Base-by-base conservation (phyloP, 2,888 invertebrate genomes). In the Eupithecia subfuscata region DNA sequence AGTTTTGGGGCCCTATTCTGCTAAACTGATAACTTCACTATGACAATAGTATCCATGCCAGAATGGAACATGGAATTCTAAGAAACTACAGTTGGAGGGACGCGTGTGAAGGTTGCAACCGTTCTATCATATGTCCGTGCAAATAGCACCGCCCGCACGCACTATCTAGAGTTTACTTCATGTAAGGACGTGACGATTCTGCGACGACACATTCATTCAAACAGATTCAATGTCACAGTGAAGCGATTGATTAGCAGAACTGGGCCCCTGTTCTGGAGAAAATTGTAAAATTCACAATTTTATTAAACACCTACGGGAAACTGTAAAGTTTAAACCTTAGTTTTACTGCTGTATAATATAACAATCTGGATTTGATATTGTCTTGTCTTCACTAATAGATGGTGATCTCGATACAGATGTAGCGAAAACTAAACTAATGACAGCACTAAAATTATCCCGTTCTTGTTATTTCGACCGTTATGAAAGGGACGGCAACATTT, bases 301-400 rank as follows among this genome's bases (percentile, higher is more conserved):
- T 22, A 1, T 18, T n/a, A 52, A 52, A 6, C 25, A 60, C 60
- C 60, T 25, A 25, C 25, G 25, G 11, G 2, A 22, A 25, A 22
- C 12, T 25, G 60, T 60, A 25, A 60, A 56, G 11, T 56, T 56
- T 11, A 56, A 52, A n/a, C 52, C 11, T 56, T 56, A n/a, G 25
- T 25, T 12, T 60, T 2, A 14, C 12, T 56, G 11, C 25, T 25
- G 60, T 22, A 11, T 25, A 14, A 60, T 25, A 60, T 60, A 60
- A 60, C 25, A 6, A 60, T 60, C 25, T 12, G 60, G 60, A 60
- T 60, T 60, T 60, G 60, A 60, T 60, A 60, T 14, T 60, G 60
- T 60, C 60, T 12, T 60, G 25, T 60, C 22, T 60, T 60, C 60
- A 60, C 60, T 60, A 22, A 56, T 22, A 25, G 14, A 25, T 56